Conservation (phyloP, 2,888 invertebrate species). For the Drosophila austrosaltans region DNA sequence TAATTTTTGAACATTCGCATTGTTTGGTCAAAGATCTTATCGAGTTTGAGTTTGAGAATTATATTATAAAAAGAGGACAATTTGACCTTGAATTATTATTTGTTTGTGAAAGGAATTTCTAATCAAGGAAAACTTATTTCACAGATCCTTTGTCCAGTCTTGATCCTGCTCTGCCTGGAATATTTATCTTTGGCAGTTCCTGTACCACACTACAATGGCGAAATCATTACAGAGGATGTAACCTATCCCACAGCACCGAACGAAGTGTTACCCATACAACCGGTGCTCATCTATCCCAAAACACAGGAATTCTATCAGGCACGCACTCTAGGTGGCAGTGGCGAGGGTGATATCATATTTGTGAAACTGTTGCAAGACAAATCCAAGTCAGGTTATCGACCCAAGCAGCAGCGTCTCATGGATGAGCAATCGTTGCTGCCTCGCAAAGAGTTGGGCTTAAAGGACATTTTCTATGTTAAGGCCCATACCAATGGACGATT, state of each 20-base stretch:
- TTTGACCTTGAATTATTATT: no score
- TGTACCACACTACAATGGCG: constrained; percentile 24
- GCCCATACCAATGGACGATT: constrained; percentile 79
- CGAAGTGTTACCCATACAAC: constrained; percentile 77
- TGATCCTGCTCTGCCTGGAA: constrained; percentile 24
- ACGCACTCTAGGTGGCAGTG: constrained; percentile 54
- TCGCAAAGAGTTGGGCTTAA: constrained; percentile 57
- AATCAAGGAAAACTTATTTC: not conserved
- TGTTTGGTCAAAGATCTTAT: not conserved
- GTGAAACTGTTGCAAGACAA: constrained; percentile 72
- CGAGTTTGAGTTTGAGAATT: not conserved
- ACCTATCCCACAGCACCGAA: constrained; percentile 64
- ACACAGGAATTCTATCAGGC: constrained; percentile 56
- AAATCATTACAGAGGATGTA: constrained; percentile 32
- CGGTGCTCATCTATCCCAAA: constrained; percentile 75
- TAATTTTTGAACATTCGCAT: not conserved
- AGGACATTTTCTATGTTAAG: constrained; percentile 81
- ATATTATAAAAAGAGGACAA: no score
- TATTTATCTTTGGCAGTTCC: constrained; percentile 50
- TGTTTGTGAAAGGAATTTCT: no score
- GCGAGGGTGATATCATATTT: constrained; percentile 72
- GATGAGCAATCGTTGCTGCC: constrained; percentile 32
- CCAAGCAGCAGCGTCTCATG: constrained; percentile 60
- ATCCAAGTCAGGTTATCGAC: constrained; percentile 65
- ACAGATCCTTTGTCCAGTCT: not conserved